Conservation (phyloP, 2,888 invertebrate species). For the Prosopocoilus inquinatus region DNA sequence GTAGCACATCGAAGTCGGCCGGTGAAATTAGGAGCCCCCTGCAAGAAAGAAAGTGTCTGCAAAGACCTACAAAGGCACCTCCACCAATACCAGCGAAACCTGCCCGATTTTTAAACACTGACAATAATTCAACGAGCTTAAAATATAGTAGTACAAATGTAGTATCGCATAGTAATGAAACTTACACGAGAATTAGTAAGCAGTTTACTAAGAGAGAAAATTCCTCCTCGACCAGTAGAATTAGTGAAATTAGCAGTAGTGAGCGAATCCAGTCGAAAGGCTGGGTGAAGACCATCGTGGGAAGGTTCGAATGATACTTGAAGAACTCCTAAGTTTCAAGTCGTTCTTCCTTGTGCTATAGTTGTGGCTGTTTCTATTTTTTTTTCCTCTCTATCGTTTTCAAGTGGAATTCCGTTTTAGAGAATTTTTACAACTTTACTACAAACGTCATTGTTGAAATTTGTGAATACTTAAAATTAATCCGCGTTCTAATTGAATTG, state of each 20-base stretch:
- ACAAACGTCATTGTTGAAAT: slow-evolving; percentile 9
- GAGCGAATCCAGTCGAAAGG: slow-evolving; percentile 49
- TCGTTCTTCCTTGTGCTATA: slow-evolving; percentile 15
- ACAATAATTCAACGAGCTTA: slow-evolving; percentile 4
- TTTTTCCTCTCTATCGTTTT: not conserved
- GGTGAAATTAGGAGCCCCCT: not conserved
- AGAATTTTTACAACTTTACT: slow-evolving; percentile 5
- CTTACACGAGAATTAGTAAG: not conserved
- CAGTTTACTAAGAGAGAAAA: slow-evolving; percentile 4
- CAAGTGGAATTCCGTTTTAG: not conserved
- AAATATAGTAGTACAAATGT: slow-evolving; percentile 7
- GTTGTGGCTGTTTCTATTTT: slow-evolving; percentile 19
- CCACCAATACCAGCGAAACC: slow-evolving; percentile 69
- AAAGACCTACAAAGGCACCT: slow-evolving; percentile 54
- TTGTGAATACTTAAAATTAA: slow-evolving; percentile 17
- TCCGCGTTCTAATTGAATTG: not conserved
- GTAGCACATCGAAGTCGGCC: not conserved
- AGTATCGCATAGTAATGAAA: slow-evolving; percentile 11
- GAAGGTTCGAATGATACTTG: slow-evolving; percentile 62
- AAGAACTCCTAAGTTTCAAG: slow-evolving; percentile 19
- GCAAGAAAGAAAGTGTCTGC: not conserved
- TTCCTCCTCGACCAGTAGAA: not conserved
- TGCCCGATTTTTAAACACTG: slow-evolving; percentile 29
- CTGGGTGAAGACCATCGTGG: slow-evolving; percentile 75
- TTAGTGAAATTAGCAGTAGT: slow-evolving; percentile 8